These are phyloP conservation scores for Callorhinus ursinus DNA, from an alignment of 2,113 vertebrate species.

Conservation along the genomic window DNA sequence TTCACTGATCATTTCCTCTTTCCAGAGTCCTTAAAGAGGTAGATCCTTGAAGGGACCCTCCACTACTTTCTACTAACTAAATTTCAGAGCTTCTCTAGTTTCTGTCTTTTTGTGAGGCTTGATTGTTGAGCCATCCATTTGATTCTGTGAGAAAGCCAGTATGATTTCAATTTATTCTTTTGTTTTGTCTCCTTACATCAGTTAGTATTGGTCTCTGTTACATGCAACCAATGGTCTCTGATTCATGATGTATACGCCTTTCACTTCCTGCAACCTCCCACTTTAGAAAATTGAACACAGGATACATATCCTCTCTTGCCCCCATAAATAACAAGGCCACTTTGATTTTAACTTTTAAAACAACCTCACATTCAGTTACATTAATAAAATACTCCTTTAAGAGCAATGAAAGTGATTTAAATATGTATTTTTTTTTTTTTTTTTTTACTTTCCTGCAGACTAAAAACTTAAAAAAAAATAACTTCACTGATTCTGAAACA, in stretches of 20 bases:
- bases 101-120: background rate
- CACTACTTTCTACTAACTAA: background rate
- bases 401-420: background rate
- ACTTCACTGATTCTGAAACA: slow-evolving; percentile 49
- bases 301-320: background rate
- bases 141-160: background rate
- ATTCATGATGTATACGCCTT: background rate
- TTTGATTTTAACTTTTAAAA: slow-evolving; percentile 45
- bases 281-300: background rate
- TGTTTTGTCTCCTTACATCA: background rate
- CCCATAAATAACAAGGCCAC: background rate
- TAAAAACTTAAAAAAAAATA: slow-evolving; percentile 5
- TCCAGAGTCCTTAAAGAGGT: background rate
- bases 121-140: background rate
- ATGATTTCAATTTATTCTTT: background rate
- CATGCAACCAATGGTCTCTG: background rate
- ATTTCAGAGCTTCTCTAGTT: background rate
- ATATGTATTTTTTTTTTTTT: background rate
- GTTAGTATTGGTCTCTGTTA: background rate
- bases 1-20: background rate
- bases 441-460: slow-evolving; percentile 1
- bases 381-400: slow-evolving; percentile 33
- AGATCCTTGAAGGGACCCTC: background rate
- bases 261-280: background rate
- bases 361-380: background rate